Conservation (phyloP, 2,888 invertebrate species). For the Drosophila eohydei region DNA sequence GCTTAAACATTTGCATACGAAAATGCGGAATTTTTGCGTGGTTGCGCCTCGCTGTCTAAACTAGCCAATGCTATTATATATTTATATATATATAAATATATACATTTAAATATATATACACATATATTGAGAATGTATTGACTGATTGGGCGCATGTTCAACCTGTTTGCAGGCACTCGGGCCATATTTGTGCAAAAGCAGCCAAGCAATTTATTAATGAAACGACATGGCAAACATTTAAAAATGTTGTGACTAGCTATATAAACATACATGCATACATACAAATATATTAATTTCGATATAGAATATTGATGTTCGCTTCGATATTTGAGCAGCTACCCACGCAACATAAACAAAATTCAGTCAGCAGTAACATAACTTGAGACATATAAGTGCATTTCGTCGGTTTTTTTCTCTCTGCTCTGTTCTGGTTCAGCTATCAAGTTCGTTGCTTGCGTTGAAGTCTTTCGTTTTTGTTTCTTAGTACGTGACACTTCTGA, state of each 20-base stretch:
- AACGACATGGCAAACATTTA: slow-evolving; percentile 47
- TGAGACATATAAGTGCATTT: slow-evolving; percentile 73
- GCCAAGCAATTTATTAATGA: slow-evolving; percentile 70
- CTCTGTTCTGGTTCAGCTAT: slow-evolving; percentile 15
- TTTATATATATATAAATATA: not conserved
- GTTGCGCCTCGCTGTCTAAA: slow-evolving; percentile 57
- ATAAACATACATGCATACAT: not conserved
- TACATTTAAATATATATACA: not conserved
- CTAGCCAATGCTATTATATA: slow-evolving; percentile 20
- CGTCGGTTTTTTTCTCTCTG: not conserved
- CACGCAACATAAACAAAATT: slow-evolving; percentile 43
- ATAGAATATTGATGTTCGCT: slow-evolving; percentile 11
- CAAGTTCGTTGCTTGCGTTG: slow-evolving; percentile 72
- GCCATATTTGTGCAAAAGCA: slow-evolving; percentile 68
- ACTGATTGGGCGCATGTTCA: slow-evolving; percentile 32
- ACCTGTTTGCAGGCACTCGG: slow-evolving; percentile 50
- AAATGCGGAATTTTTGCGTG: slow-evolving; percentile 65
- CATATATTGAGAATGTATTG: slow-evolving; percentile 18
- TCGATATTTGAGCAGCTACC: slow-evolving; percentile 27
- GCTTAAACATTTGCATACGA: slow-evolving; percentile 62
- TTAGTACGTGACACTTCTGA: slow-evolving; percentile 21
- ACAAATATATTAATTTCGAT: slow-evolving; percentile 4
- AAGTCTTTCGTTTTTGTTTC: slow-evolving; percentile 71
- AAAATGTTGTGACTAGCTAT: slow-evolving; percentile 38
- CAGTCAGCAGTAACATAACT: slow-evolving; percentile 68